Base-by-base conservation (phyloP, 1,140 invertebrate genomes). In the Ceratitis capitata region DNA sequence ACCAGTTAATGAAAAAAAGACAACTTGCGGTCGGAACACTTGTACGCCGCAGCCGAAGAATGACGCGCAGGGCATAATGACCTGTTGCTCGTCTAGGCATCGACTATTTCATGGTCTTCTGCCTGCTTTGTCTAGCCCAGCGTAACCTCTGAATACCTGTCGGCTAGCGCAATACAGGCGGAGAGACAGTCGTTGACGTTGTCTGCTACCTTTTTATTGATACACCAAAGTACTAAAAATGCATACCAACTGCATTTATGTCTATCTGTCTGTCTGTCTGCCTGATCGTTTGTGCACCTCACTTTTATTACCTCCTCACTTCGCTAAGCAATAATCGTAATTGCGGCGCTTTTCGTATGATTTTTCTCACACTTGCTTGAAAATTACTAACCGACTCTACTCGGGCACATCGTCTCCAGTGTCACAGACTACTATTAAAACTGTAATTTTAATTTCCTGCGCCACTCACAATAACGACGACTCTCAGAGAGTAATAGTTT, bases 381-480 rank as follows among this genome's bases (percentile, higher is more conserved):
- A 47, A 78, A 78, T 78, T 5, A 45, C 39, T 6, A n/a, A 47
- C 64, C 26, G n/a, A n/a, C n/a, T n/a, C n/a, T n/a, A n/a, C n/a
- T n/a, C n/a, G 58, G 26, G 3, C 6, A 6, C n/a, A 6, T 16
- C 61, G 39, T 78, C 39, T 78, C 9, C 39, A 42, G 69, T 39
- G 39, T 1, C 7, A 19, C 0, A 45, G n/a, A 26, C 42, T 47
- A n/a, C 69, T 64, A 78, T 19, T 42, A 78, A 61, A 78, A 78
- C n/a, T 32, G 69, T 78, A 78, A 78, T 78, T 78, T 78, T 78
- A 78, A 78, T 78, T 78, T 78, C 69, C 69, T 78, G 69, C 69
- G 69, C 69, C 10, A 78, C 69, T 45, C 42, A n/a, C n/a, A 78
- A 42, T 47, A 39, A 26, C 69, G 69, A n/a, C 69, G 32, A 16